A percentile compares a stretch with the other conserved stretches of the same genome.
Conservation (phyloP, 2,113 vertebrate genomes). For the Serilophus lunatus region DNA sequence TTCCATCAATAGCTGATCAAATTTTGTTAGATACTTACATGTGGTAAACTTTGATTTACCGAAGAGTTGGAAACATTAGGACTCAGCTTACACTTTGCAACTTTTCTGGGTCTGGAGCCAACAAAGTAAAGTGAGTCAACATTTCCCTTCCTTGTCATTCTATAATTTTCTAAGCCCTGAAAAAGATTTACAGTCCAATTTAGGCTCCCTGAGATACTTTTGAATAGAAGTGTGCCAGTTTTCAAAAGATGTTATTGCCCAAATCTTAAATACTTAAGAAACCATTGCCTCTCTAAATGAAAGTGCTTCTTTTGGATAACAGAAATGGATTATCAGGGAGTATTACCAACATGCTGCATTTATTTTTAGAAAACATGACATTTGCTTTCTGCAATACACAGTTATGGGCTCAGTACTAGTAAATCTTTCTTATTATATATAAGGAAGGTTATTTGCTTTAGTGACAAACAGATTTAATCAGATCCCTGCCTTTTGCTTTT, state of each 20-base stretch:
- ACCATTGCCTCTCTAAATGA: background rate
- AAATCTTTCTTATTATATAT: background rate
- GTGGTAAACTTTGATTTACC: background rate
- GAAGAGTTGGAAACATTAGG: background rate
- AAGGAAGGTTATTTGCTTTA: background rate
- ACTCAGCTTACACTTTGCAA: background rate
- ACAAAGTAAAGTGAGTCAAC: background rate
- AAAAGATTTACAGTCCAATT: background rate
- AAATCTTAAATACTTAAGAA: background rate
- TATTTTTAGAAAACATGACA: background rate
- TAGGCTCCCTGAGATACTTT: background rate
- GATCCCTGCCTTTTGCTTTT: background rate
- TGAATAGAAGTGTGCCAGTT: background rate
- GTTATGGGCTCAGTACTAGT: background rate
- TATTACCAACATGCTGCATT: background rate
- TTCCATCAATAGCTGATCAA: background rate
- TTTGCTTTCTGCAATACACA: background rate
- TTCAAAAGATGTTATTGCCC: background rate
- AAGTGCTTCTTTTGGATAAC: background rate
- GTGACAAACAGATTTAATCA: background rate
- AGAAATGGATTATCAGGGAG: background rate
- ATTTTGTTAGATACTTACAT: background rate
- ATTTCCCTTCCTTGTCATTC: background rate
- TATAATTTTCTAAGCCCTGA: background rate
- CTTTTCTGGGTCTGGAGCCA: background rate